Evolutionary conservation across 1,140 invertebrate genomes (phyloP).

Genomic region (Listronotus bonariensis): DNA sequence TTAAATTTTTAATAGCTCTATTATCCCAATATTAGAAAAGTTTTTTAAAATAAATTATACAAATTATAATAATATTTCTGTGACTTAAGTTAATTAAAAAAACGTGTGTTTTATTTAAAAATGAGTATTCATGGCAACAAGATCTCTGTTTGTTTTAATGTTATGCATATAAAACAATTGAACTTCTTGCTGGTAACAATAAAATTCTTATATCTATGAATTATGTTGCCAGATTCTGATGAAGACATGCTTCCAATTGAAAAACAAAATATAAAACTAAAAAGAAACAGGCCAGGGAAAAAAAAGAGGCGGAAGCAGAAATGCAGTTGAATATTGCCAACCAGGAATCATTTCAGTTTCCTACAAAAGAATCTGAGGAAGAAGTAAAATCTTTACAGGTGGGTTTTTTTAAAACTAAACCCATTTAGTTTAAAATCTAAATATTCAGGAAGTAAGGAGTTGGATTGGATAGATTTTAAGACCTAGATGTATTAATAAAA

Average conservation of each 20-base stretch:
- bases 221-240: constrained; percentile 44
- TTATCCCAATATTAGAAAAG: too few species aligned
- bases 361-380: constrained; percentile 71
- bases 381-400: constrained; percentile 75
- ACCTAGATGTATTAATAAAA: too few species aligned
- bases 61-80: too few species aligned
- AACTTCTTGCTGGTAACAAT: too few species aligned
- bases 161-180: too few species aligned
- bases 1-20: too few species aligned
- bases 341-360: constrained; percentile 77
- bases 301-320: constrained; percentile 80
- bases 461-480: too few species aligned
- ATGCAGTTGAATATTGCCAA: constrained; percentile 75
- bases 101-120: constrained; percentile 21
- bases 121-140: too few species aligned
- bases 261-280: constrained; percentile 79
- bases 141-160: too few species aligned
- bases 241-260: constrained; percentile 79
- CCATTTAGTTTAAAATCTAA: neutral
- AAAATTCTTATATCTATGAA: too few species aligned
- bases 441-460: neutral
- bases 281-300: constrained; percentile 72
- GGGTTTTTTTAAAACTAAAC: neutral
- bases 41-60: too few species aligned
- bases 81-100: too few species aligned